Evolutionary conservation across 2,797 vertebrate species (phyloP).

Genomic region (Poeciliopsis presidionis): DNA sequence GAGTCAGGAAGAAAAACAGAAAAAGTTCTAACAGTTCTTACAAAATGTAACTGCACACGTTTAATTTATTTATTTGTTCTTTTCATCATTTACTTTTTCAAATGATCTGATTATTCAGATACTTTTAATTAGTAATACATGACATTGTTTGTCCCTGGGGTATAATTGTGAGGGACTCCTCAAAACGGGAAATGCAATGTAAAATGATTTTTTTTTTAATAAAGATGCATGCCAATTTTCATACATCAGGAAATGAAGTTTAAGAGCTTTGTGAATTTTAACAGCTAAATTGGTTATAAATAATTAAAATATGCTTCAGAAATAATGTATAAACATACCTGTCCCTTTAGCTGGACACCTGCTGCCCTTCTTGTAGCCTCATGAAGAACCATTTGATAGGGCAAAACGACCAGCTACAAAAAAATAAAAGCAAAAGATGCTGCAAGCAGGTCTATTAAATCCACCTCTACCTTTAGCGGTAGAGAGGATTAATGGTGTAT

Average conservation of each 20-base stretch:
- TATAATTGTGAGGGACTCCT: background rate
- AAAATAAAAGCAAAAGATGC: background rate
- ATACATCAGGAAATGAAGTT: background rate
- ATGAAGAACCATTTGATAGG: slow-evolving; percentile 95
- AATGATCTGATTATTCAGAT: background rate
- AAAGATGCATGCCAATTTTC: background rate
- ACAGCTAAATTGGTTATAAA: background rate
- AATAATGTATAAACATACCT: slow-evolving; percentile 71
- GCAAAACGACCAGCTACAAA: slow-evolving; percentile 92
- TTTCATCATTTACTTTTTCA: background rate
- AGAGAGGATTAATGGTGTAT: background rate
- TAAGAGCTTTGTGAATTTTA: background rate
- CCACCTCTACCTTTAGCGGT: background rate
- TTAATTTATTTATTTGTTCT: background rate
- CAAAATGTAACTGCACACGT: background rate
- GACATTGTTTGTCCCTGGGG: background rate
- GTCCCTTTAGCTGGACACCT: slow-evolving; percentile 91
- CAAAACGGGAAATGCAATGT: background rate
- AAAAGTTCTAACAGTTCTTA: background rate
- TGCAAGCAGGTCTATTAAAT: background rate
- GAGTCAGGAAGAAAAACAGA: background rate
- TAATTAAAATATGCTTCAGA: background rate
- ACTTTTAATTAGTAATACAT: background rate
- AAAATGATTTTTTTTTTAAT: background rate
- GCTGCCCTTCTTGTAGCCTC: slow-evolving; percentile 89